These are phyloP conservation scores for Anolis carolinensis DNA, from an alignment of 2,113 vertebrate species.

Conservation along the genomic window DNA sequence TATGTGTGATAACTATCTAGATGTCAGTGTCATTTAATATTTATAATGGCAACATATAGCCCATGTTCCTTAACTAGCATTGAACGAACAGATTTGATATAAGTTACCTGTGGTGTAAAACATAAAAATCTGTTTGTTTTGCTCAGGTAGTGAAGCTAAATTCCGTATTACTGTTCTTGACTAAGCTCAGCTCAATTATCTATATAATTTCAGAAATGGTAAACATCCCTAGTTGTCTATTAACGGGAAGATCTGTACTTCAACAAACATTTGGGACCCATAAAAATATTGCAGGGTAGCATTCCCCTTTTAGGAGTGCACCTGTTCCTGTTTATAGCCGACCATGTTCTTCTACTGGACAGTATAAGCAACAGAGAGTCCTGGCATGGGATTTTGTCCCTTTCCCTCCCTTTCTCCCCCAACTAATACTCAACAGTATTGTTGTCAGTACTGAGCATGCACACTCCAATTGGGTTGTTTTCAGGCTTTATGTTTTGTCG, in stretches of 20 bases:
- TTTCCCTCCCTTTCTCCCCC: background rate
- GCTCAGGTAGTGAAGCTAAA: background rate
- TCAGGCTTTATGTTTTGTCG: too few relatives aligned
- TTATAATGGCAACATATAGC: background rate
- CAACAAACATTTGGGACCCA: background rate
- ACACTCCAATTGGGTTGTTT: background rate
- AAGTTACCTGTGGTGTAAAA: background rate
- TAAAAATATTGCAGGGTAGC: background rate
- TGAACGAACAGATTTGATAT: background rate
- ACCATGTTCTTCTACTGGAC: background rate
- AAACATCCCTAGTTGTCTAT: background rate
- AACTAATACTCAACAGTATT: background rate
- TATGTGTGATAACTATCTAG: background rate
- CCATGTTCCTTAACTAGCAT: background rate
- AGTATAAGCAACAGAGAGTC: background rate
- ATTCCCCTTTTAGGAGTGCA: background rate
- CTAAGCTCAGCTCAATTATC: too few relatives aligned
- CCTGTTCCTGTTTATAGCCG: background rate
- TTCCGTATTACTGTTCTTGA: background rate
- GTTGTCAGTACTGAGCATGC: background rate
- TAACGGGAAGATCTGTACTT: background rate
- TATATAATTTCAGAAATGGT: too few relatives aligned
- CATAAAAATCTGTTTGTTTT: background rate
- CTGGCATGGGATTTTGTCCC: background rate
- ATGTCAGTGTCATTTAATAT: background rate